Evolutionary conservation across 1,140 invertebrate species (phyloP), one percentile per base, ranked within the genome.

Genomic region (Brachionus calyciflorus): DNA sequence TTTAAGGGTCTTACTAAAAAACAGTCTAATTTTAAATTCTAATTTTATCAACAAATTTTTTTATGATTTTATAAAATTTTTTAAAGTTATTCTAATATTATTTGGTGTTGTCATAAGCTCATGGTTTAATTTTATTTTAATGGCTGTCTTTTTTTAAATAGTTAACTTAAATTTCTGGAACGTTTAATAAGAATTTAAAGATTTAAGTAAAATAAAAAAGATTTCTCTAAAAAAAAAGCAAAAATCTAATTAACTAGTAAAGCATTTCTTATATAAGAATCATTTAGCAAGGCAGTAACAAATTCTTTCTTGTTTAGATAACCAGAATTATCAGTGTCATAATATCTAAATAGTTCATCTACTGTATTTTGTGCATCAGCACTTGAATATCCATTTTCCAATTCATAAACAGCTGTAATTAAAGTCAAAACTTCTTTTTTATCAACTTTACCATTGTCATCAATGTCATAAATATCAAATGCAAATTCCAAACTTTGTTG

Each of bases 391-490:
- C 19, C 40, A 7, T n/a, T 24, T 44, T 65, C 40, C 2, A 77
- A 10, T 21, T 77, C 40, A 53, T 77, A 77, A 19, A 77, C 46
- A 33, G 76, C 55, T 10, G 30, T 48, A 9, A 77, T 19, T 46
- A 65, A n/a, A 5, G 21, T 65, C 24, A 49, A 30, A 10, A 46
- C 46, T 40, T 77, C 76, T 30, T 63, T 65, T 65, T 26, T 46
- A 5, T 63, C 44, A 33, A 77, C 48, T 24, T 40, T 30, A 12
- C 46, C 57, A 40, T 77, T 77, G 14, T 77, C 40, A 40, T 77
- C 46, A 14, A 19, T n/a, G 49, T 77, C 76, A 65, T 77, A 77
- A 37, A 77, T 19, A 44, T 77, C 57, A 48, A 68, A 77, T 14
- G 76, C 76, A 46, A 68, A 30, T 46, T 53, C 33, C 2, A 69